phyloP scores from a whole-genome alignment of 2,888 invertebrate genomes.

The Chydorus sphaericus region DNA sequence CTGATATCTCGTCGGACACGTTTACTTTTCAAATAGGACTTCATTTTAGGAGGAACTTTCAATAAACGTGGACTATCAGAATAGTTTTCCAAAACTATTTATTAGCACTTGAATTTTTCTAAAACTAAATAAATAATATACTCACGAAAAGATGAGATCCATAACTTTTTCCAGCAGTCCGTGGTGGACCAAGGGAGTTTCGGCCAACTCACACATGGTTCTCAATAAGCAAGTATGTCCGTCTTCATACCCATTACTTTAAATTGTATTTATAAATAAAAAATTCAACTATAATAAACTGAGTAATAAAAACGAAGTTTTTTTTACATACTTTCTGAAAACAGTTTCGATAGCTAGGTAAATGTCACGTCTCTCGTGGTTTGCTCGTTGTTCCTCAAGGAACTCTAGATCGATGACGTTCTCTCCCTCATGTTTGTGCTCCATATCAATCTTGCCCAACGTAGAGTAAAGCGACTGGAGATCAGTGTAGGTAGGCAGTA shows the following conservation, averaged over 20 bases:
- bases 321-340: not conserved
- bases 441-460: not conserved
- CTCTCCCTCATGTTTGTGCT: not conserved
- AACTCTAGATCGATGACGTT: not conserved
- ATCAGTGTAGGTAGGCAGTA: slow-evolving; percentile 1
- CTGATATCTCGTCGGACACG: too few relatives aligned
- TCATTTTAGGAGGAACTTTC: too few relatives aligned
- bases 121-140: not conserved
- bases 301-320: not conserved
- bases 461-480: not conserved
- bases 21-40: too few relatives aligned
- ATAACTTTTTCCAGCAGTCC: slow-evolving; percentile 38
- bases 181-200: slow-evolving; percentile 47
- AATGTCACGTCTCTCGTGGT: not conserved
- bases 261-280: not conserved
- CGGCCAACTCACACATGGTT: slow-evolving; percentile 60
- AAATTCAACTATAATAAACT: not conserved
- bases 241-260: slow-evolving; percentile 22
- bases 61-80: too few relatives aligned
- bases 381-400: not conserved
- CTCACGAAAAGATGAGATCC: not conserved
- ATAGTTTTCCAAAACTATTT: not conserved
- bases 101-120: too few relatives aligned
- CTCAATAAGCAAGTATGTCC: slow-evolving; percentile 55
- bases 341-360: not conserved